phyloP scores from a whole-genome alignment of 2,113 vertebrate species.

The Cyprinodon variegatus region DNA sequence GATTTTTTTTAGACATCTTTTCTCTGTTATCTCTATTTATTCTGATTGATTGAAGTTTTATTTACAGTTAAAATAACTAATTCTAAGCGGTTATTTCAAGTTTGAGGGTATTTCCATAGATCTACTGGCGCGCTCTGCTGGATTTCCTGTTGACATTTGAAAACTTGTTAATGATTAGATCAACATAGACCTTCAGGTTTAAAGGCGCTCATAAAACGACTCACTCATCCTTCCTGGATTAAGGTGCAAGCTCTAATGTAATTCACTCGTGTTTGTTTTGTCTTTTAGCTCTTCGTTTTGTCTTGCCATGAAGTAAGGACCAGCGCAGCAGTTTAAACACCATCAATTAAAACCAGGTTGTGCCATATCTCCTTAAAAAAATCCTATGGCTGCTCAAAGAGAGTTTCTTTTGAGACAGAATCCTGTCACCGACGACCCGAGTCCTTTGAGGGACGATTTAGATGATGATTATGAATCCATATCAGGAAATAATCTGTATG shows the following conservation, averaged over 20 bases:
- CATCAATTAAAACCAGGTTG: not conserved
- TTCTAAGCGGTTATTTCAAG: not conserved
- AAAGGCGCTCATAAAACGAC: conserved; percentile 18
- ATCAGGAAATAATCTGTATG: not conserved
- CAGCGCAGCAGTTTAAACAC: not conserved
- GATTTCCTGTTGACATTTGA: conserved; percentile 62
- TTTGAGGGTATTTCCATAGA: not conserved
- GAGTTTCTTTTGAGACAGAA: conserved; percentile 10
- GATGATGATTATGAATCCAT: not conserved
- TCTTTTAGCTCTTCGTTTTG: not conserved
- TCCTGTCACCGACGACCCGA: not conserved
- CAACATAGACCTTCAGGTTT: conserved; percentile 4
- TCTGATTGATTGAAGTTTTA: not conserved
- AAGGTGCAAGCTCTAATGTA: not conserved
- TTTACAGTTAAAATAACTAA: not conserved
- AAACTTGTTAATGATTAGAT: conserved; percentile 73
- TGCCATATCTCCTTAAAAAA: not conserved
- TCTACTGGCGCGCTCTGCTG: conserved; percentile 2
- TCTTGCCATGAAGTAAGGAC: conserved; percentile 16
- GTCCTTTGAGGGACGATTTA: conserved; percentile 17
- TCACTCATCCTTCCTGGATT: not conserved
- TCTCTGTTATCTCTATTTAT: not conserved
- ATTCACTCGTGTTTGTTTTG: not conserved
- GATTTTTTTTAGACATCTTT: not conserved
- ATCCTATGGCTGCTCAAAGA: conserved; percentile 53